A percentile compares a stretch with the other conserved stretches of the same genome.
Conservation (phyloP, 2,888 invertebrate species). For the Andrena marginata region DNA sequence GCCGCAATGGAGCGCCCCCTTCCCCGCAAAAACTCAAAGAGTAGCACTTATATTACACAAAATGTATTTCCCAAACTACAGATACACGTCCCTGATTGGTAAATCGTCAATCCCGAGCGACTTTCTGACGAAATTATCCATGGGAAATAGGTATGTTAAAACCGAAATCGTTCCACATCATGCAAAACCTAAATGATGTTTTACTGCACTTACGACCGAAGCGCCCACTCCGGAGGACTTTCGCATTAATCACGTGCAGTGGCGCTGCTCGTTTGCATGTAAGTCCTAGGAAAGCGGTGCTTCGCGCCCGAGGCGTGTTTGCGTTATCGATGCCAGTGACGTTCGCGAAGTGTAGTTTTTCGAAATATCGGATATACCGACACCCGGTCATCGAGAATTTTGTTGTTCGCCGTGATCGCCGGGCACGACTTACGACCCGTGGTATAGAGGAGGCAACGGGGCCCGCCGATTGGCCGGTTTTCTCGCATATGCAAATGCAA, state of each 20-base stretch:
- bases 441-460: conserved; percentile 36
- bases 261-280: neutral
- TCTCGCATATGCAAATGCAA: conserved; percentile 66
- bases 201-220: neutral
- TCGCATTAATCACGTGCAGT: neutral
- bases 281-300: neutral
- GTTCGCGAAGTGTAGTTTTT: neutral
- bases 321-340: neutral
- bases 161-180: neutral
- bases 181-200: too few species aligned
- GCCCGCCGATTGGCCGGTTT: conserved; percentile 57
- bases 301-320: neutral
- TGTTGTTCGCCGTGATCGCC: neutral
- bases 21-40: neutral
- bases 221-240: neutral
- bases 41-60: neutral
- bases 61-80: neutral
- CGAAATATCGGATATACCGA: neutral
- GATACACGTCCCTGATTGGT: neutral
- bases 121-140: neutral
- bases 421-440: neutral
- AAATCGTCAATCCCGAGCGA: neutral
- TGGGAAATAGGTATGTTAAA: neutral
- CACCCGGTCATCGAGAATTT: neutral
- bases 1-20: neutral